phyloP scores from a whole-genome alignment of 2,113 vertebrate species.

The Rallus limicola region DNA sequence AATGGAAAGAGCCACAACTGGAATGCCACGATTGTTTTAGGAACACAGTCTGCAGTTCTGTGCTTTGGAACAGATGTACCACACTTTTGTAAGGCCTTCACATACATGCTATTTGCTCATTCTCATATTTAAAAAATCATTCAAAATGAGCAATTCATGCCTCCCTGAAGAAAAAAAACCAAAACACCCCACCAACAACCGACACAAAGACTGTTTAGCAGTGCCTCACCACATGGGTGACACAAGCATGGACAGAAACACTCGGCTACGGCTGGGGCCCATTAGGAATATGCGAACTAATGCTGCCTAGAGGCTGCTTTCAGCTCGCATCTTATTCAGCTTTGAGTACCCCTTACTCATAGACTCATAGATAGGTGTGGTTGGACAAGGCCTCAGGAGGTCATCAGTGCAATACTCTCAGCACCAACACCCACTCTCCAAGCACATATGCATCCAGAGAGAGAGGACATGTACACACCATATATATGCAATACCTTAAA shows the following conservation, averaged over 20 bases:
- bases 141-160: not conserved
- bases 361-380: not conserved
- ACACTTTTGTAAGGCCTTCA: not conserved
- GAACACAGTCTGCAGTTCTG: not conserved
- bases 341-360: not conserved
- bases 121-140: not conserved
- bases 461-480: too few relatives aligned
- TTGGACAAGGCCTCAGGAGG: not conserved
- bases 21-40: not conserved
- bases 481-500: not conserved
- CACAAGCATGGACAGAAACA: not conserved
- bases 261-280: not conserved
- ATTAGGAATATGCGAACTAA: not conserved
- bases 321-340: not conserved
- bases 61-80: constrained; percentile 16
- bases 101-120: not conserved
- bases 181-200: too few relatives aligned
- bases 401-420: not conserved
- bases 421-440: not conserved
- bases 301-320: not conserved
- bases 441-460: too few relatives aligned
- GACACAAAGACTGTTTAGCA: not conserved
- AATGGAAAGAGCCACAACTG: not conserved
- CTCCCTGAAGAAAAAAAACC: not conserved
- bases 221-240: not conserved